Conservation (phyloP, 2,113 vertebrate species). For the Bubo bubo region DNA sequence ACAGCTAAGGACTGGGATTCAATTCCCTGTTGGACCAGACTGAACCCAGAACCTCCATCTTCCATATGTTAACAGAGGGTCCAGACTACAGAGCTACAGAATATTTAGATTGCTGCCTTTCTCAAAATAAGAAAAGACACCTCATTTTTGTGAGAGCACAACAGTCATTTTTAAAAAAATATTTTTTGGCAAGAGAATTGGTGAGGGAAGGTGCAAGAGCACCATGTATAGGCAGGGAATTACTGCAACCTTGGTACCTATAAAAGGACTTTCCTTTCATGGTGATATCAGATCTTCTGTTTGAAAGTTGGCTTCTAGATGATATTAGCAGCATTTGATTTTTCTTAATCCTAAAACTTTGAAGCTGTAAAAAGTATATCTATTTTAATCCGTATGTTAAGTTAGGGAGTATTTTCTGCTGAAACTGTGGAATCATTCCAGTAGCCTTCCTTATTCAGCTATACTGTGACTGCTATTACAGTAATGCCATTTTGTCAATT, state of each 20-base stretch:
- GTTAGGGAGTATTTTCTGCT: neutral
- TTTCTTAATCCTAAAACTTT: neutral
- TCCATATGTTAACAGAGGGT: neutral
- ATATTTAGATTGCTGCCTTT: neutral
- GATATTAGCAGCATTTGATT: neutral
- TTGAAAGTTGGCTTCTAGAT: neutral
- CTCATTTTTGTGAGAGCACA: neutral
- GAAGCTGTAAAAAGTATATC: neutral
- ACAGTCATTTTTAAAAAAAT: too few species aligned
- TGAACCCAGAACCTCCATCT: neutral
- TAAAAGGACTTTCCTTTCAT: neutral
- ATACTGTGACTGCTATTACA: neutral
- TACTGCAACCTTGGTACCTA: neutral
- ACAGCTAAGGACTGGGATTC: neutral
- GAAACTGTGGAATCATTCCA: neutral
- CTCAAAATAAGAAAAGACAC: neutral
- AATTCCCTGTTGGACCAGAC: neutral
- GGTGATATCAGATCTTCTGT: neutral
- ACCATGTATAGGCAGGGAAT: neutral
- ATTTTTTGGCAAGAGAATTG: too few species aligned
- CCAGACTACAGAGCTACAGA: neutral
- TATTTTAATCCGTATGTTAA: neutral
- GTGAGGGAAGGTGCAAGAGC: neutral
- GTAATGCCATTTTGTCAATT: neutral
- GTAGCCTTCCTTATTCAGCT: neutral